Conservation (phyloP, 35 echinoderm and acorn worm genomes). For the Strongylocentrotus purpuratus region DNA sequence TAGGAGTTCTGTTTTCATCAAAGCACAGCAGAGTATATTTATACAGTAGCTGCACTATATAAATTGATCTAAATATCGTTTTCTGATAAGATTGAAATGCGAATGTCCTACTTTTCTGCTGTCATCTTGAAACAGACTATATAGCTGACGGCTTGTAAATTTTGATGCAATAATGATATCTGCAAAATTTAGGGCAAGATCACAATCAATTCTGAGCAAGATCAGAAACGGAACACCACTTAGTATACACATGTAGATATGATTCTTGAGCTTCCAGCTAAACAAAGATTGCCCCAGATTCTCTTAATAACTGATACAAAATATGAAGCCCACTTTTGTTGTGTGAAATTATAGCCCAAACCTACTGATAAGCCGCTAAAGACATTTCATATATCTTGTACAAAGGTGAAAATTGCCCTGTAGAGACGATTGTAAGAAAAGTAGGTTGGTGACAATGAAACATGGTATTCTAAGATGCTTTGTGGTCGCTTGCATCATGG, state of each 20-base stretch:
- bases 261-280: background rate
- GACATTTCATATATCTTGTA: background rate
- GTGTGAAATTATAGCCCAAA: background rate
- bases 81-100: too few species aligned
- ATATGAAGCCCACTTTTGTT: background rate
- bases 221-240: background rate
- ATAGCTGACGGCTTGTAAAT: too few species aligned
- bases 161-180: background rate
- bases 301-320: background rate
- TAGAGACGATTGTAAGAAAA: background rate
- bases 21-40: too few species aligned
- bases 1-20: too few species aligned
- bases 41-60: too few species aligned
- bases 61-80: too few species aligned
- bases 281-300: background rate
- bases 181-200: background rate
- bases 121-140: too few species aligned
- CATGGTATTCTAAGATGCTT: background rate
- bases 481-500: background rate
- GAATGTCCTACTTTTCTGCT: too few species aligned
- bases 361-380: background rate
- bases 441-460: background rate
- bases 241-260: background rate
- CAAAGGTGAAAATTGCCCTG: background rate
- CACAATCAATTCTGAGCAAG: background rate